A percentile compares a stretch with the other conserved stretches of the same genome.
Conservation (phyloP, 2,113 vertebrate genomes). For the Zonotrichia leucophrys region DNA sequence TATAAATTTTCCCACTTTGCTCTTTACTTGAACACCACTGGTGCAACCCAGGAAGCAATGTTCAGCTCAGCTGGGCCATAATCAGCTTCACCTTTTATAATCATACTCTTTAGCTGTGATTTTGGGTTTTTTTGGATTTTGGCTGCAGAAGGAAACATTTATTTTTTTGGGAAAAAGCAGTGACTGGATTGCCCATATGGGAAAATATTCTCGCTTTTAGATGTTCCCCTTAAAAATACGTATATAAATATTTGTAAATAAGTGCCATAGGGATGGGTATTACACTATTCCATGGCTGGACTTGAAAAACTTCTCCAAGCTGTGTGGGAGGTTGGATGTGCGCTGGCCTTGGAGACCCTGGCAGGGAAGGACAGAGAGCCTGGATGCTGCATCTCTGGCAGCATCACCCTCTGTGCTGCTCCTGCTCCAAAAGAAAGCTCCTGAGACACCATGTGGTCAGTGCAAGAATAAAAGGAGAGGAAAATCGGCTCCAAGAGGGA, state of each 20-base stretch:
- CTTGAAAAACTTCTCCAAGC: not conserved
- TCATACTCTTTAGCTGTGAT: not conserved
- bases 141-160: not conserved
- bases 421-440: not conserved
- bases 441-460: conserved; percentile 67
- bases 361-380: not conserved
- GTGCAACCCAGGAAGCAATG: not conserved
- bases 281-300: fast-evolving
- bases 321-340: not conserved
- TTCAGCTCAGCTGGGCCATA: not conserved
- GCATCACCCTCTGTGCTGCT: not conserved
- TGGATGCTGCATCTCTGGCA: not conserved
- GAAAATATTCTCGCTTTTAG: not conserved
- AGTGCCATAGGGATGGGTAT: not conserved
- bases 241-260: not conserved
- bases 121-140: not conserved
- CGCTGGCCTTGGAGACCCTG: not conserved
- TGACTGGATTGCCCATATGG: not conserved
- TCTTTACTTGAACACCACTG: not conserved
- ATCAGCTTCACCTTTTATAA: not conserved
- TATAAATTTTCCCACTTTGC: not conserved
- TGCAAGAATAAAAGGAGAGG: not conserved
- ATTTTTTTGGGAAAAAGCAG: fast-evolving
- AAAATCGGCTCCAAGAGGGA: not conserved
- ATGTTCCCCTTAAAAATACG: not conserved